Evolutionary conservation across 1,140 invertebrate species (phyloP), one percentile per base, ranked within the genome.

Genomic region (Druon quercuslanigerum): DNA sequence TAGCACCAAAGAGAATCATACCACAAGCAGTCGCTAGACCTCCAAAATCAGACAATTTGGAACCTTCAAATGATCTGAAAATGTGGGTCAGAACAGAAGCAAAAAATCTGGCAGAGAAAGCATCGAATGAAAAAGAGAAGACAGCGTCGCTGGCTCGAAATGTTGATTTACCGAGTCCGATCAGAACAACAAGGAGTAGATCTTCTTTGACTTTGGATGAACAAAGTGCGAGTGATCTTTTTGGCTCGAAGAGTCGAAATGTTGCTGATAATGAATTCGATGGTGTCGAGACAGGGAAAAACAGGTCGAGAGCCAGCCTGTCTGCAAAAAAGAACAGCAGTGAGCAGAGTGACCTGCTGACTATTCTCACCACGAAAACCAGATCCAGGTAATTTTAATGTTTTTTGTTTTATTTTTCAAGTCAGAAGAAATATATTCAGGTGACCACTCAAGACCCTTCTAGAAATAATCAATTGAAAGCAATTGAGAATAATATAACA

Each of bases 31-130:
- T 71, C 16, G 75, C 56, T 2, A 81, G 82, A 51, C 74, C 82
- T 2, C 75, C 83, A 0, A 88, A 86, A 51, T 72, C 82, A 1
- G 84, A 87, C 14, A 54, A 80, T 25, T 14, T 86, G 12, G 84
- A 87, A n/a, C 81, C 86, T 0, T 88, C 87, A 2, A 89, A 87
- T 71, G 87, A 89, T 52, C 72, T 88, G 14, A 88, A 88, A 70
- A 87, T 83, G 74, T 89, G 87, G 88, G 85, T 89, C 2, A 74
- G 85, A 25, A 73, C 85, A 2, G 87, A 89, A 46, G 85, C 83
- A 3, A 87, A 86, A 60, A 83, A 78, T 50, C 13, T 87, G 11
- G 74, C 70, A 19, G 72, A 51, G 9, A 79, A 77, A 33, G 33
- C 51, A 25, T 52, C 46, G 11, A 20, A 14, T 51, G 19, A 25